Percentiles rank a stretch among this genome's conserved stretches.
Conservation (phyloP, 2,797 vertebrate genomes). For the Melanotaenia boesemani region DNA sequence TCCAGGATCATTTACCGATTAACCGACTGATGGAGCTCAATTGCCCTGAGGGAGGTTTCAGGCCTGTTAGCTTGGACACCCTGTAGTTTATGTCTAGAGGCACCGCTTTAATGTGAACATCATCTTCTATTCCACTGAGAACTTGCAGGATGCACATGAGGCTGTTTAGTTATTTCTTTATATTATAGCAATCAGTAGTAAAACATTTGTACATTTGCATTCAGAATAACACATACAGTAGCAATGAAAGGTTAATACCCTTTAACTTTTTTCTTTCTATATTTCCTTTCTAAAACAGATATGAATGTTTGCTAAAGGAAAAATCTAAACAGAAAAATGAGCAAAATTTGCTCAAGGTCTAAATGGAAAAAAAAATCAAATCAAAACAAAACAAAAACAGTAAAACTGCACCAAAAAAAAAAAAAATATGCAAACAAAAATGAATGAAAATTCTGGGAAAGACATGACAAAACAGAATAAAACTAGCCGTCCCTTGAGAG, state of each 20-base stretch:
- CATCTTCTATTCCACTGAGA: slow-evolving; percentile 42
- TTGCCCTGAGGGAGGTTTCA: slow-evolving; percentile 58
- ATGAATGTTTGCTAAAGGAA: no score
- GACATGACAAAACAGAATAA: not conserved
- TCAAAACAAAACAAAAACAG: not conserved
- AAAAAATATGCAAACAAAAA: not conserved
- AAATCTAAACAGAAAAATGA: not conserved
- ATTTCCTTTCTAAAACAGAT: not conserved
- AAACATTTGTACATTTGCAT: not conserved
- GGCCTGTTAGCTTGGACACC: slow-evolving; percentile 37
- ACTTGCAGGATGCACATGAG: slow-evolving; percentile 9
- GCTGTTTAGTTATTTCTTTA: slow-evolving; percentile 28
- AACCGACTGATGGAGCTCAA: slow-evolving; percentile 67
- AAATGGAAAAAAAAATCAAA: not conserved
- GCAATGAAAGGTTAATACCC: not conserved
- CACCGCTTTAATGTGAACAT: slow-evolving; percentile 41
- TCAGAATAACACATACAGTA: not conserved
- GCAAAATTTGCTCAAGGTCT: not conserved
- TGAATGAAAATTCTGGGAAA: not conserved
- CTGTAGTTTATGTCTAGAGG: slow-evolving; percentile 36
- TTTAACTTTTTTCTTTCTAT: not conserved
- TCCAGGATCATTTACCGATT: slow-evolving; percentile 84
- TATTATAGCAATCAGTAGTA: slow-evolving; percentile 2
- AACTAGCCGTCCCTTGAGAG: not conserved
- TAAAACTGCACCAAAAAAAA: not conserved